Conservation (phyloP, 2,113 vertebrate genomes). For the Oryzias curvinotus region DNA sequence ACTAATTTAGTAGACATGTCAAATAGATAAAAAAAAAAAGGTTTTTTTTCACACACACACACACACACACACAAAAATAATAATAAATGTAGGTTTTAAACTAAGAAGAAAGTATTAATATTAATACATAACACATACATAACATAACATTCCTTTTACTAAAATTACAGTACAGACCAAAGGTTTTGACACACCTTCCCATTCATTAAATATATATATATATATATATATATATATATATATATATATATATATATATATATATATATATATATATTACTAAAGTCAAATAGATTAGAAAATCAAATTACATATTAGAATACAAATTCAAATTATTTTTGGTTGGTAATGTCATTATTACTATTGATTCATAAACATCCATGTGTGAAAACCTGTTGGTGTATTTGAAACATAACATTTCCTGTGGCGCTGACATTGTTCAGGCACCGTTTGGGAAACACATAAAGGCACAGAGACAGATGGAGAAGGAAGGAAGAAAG, state of each 20-base stretch:
- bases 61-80: no score
- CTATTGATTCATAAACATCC: neutral
- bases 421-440: constrained; percentile 28
- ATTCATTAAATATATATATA: no score
- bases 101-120: no score
- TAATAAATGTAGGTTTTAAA: no score
- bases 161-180: neutral
- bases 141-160: neutral
- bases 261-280: neutral
- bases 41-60: no score
- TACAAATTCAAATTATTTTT: neutral
- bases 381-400: neutral
- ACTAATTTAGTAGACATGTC: no score
- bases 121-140: no score
- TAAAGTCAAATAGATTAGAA: no score
- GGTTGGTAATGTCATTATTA: neutral
- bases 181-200: no score
- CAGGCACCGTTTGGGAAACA: constrained; percentile 48
- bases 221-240: no score
- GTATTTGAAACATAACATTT: constrained; percentile 58
- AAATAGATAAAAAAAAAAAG: no score
- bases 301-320: no score
- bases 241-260: neutral
- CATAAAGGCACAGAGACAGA: constrained; percentile 59
- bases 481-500: constrained; percentile 45